These are phyloP conservation scores for Adelphocoris suturalis DNA, from an alignment of 2,888 invertebrate genomes.

Conservation along the genomic window DNA sequence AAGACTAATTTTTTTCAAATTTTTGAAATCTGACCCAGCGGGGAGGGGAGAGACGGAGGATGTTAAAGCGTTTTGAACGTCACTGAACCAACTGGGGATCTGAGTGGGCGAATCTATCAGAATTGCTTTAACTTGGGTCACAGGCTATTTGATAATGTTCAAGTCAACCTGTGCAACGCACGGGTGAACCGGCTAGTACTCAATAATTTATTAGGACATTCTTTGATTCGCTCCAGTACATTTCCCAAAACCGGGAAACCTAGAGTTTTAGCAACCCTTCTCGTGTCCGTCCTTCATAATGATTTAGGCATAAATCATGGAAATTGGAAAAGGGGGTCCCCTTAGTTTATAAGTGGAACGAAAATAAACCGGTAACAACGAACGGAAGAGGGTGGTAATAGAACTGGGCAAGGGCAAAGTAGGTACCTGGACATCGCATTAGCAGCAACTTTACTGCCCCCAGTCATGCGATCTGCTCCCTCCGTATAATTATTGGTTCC, in stretches of 20 bases:
- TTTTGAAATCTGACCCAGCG: no score
- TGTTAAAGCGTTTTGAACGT: no score
- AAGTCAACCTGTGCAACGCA: no score
- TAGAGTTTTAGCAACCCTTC: background rate
- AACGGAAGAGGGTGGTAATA: conserved; percentile 42
- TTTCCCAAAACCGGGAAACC: background rate
- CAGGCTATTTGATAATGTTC: no score
- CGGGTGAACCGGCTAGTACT: no score
- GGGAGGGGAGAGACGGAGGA: no score
- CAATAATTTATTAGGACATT: background rate
- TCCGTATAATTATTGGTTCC: conserved; percentile 35
- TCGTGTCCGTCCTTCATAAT: conserved; percentile 23
- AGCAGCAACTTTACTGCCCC: conserved; percentile 33
- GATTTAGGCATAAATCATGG: conserved; percentile 23
- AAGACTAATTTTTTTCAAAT: no score
- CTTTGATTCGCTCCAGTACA: background rate
- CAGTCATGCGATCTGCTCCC: conserved; percentile 17
- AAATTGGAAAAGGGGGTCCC: conserved; percentile 39
- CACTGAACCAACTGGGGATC: no score
- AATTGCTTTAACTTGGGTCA: no score
- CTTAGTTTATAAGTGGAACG: conserved; percentile 39
- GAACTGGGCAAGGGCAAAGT: conserved; percentile 36
- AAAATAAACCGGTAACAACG: conserved; percentile 32
- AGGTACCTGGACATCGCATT: conserved; percentile 48
- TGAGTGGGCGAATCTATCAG: no score